Conservation (phyloP, 2,888 invertebrate species). For the Meteorus cinctellus region DNA sequence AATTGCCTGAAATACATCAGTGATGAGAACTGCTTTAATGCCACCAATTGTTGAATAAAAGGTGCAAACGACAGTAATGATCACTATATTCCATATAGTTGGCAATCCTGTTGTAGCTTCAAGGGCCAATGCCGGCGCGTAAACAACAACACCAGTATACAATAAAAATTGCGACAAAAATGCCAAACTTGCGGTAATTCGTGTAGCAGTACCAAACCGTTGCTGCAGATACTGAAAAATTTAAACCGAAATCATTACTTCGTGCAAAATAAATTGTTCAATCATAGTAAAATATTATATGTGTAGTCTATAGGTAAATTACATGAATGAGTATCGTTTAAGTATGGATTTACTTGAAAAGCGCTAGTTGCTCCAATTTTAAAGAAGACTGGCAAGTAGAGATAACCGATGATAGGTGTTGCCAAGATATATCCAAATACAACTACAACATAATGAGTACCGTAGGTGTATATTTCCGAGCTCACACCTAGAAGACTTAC, state of each 20-base stretch:
- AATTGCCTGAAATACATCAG: conserved; percentile 87
- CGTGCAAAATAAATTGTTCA: background rate
- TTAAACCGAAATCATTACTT: background rate
- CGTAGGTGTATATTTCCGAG: conserved; percentile 89
- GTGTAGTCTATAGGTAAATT: background rate
- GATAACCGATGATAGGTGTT: conserved; percentile 84
- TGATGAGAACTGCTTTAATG: conserved; percentile 91
- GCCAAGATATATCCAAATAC: conserved; percentile 86
- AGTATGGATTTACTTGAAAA: conserved; percentile 80
- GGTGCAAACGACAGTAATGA: conserved; percentile 84
- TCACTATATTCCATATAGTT: conserved; percentile 81
- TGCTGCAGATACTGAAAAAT: conserved; percentile 85
- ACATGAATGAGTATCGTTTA: background rate
- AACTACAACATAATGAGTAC: conserved; percentile 87
- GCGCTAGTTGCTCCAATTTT: conserved; percentile 87
- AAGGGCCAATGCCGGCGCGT: conserved; percentile 92
- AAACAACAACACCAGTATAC: conserved; percentile 92
- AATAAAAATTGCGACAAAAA: conserved; percentile 92
- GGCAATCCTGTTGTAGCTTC: conserved; percentile 88
- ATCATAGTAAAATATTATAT: background rate
- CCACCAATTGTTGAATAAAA: conserved; percentile 91
- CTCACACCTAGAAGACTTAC: conserved; percentile 90
- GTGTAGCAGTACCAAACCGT: conserved; percentile 85
- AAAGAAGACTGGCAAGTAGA: conserved; percentile 90
- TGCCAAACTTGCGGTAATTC: conserved; percentile 86